Evolutionary conservation across 2,888 invertebrate species (phyloP), one percentile per base, ranked within the genome.

Genomic region (Eupithecia exiguata): DNA sequence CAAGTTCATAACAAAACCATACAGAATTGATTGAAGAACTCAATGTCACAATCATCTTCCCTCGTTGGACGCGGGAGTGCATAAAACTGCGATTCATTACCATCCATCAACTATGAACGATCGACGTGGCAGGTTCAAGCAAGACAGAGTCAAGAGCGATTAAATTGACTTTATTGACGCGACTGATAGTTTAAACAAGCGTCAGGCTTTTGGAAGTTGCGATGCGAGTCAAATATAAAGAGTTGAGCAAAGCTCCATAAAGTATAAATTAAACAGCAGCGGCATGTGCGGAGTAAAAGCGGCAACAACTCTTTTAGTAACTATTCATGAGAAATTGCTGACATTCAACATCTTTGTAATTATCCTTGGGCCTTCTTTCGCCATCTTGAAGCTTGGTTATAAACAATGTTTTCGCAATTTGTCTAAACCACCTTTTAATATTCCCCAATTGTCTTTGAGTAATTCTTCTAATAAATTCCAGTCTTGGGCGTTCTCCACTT

Each of bases 381-480:
- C 38, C 38, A 38, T 10, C 36, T n/a, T 82, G 84, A 83, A 84
- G 84, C 81, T 85, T 91, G 89, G 89, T 91, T 91, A 92, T 90
- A 88, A 86, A 86, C 89, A 91, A 90, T 89, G 86, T 86, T 86
- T 84, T 80, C 81, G 85, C 89, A 88, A 93, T 92, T 92, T 92
- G 90, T 93, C 91, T 91, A 90, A 86, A 85, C 88, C 87, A 86
- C 86, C 87, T 89, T 90, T 88, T 89, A 92, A 92, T 90, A 91
- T 91, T 88, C 86, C 71, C 76, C 90, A 91, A n/a, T 92, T 93
- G 92, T 92, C 91, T 91, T 89, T 91, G 91, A 93, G 87, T 92
- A 91, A 92, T 93, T 92, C 87, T 87, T 87, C 90, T 90, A 91
- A 92, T 92, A 93, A 92, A 91, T 92, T 88, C 87, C 88, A 91